phyloP scores from a whole-genome alignment of 2,113 vertebrate species.

The Hirundichthys speculiger region DNA sequence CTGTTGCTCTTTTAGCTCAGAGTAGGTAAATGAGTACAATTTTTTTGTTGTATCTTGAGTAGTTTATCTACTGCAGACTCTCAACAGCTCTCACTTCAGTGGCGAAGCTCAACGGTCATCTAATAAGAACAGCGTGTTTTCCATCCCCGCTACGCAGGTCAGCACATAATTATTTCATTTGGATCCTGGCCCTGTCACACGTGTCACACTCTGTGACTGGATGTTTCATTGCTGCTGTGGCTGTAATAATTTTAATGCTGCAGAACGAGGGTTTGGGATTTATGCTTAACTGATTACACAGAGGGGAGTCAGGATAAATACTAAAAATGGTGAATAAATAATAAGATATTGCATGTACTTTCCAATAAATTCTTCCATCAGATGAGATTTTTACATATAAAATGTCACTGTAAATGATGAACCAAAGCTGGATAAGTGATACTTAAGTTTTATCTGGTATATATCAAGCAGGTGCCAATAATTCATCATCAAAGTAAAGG shows the following conservation, averaged over 20 bases:
- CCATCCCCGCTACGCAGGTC: constrained; percentile 41
- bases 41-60: constrained; percentile 20
- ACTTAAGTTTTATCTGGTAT: constrained; percentile 6
- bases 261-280: constrained; percentile 12
- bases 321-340: too few species aligned
- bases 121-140: constrained; percentile 72
- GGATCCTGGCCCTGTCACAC: constrained; percentile 53
- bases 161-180: constrained; percentile 59
- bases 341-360: constrained; percentile 6
- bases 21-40: constrained; percentile 9
- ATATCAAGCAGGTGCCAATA: constrained; percentile 7
- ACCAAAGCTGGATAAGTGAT: neutral
- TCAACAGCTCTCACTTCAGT: constrained; percentile 26
- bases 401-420: neutral
- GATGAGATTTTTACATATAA: neutral
- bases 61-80: constrained; percentile 15
- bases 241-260: constrained; percentile 20
- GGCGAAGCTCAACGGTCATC: constrained; percentile 47
- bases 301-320: constrained; percentile 15
- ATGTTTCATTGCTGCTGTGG: constrained; percentile 44
- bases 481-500: neutral
- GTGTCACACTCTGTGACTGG: constrained; percentile 56
- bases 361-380: constrained; percentile 3
- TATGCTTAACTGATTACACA: constrained; percentile 14
- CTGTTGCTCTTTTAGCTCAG: constrained; percentile 8